These are phyloP conservation scores for Nebria ingens DNA, from an alignment of 1,140 invertebrate species.

Conservation along the genomic window DNA sequence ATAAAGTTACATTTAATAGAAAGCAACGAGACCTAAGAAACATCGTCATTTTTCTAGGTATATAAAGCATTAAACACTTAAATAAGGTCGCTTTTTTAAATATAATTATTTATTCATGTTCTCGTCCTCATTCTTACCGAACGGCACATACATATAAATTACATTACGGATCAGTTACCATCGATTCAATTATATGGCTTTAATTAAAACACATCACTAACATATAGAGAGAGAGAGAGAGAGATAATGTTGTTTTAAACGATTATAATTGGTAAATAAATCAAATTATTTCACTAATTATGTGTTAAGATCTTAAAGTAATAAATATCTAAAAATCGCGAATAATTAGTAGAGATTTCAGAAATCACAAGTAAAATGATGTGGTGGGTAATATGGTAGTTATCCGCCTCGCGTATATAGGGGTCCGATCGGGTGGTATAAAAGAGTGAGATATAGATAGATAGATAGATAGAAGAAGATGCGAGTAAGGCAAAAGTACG, in stretches of 20 bases:
- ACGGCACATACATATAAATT: background rate
- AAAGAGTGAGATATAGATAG: too few relatives aligned
- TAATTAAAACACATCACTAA: background rate
- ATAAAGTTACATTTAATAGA: background rate
- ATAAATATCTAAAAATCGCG: too few relatives aligned
- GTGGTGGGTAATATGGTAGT: too few relatives aligned
- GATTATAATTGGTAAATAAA: too few relatives aligned
- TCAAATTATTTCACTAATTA: too few relatives aligned
- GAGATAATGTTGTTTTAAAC: too few relatives aligned
- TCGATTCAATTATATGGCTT: background rate
- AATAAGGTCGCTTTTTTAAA: slow-evolving; percentile 6
- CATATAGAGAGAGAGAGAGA: too few relatives aligned
- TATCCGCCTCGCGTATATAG: too few relatives aligned
- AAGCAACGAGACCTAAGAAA: background rate
- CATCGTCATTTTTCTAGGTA: slow-evolving; percentile 8
- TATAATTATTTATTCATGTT: slow-evolving; percentile 6
- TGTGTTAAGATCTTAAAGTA: too few relatives aligned
- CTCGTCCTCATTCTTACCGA: background rate
- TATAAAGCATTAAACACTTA: slow-evolving; percentile 7
- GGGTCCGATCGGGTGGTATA: too few relatives aligned
- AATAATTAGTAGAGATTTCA: too few relatives aligned
- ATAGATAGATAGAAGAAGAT: background rate
- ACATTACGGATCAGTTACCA: background rate
- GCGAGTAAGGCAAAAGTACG: background rate
- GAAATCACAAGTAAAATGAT: too few relatives aligned